A percentile compares a stretch with the other conserved stretches of the same genome.
Evolutionary conservation across 2,797 vertebrate species (phyloP).

Genomic region (Fundulus diaphanus): DNA sequence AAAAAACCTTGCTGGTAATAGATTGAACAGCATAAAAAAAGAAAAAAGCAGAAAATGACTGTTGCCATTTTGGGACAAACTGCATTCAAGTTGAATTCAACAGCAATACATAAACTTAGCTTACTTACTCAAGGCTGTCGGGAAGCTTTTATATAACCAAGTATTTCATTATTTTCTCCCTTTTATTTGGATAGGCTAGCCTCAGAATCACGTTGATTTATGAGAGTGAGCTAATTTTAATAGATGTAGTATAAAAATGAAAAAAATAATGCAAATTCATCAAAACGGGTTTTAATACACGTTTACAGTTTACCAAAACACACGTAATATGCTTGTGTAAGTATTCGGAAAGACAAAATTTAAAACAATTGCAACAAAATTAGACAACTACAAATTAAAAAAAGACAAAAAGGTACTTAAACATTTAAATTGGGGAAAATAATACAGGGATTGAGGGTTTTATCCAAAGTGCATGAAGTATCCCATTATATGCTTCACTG

Average conservation of each 20-base stretch:
- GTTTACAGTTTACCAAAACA: not conserved
- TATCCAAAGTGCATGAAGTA: conserved; percentile 48
- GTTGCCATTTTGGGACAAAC: no score
- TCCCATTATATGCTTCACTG: conserved; percentile 39
- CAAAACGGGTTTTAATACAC: no score
- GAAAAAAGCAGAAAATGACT: no score
- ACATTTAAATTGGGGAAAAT: not conserved
- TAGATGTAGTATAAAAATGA: not conserved
- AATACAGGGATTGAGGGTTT: not conserved
- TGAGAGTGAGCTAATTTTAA: not conserved
- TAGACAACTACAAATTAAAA: conserved; percentile 8
- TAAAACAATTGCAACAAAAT: conserved; percentile 19
- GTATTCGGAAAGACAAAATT: not conserved
- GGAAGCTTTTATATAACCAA: no score
- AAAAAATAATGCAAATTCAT: not conserved
- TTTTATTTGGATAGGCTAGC: no score
- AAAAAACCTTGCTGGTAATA: no score
- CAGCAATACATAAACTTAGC: no score
- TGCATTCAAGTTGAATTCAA: no score
- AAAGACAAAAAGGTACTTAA: conserved; percentile 20
- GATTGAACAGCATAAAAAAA: no score
- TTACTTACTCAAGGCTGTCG: no score
- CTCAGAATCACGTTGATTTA: not conserved
- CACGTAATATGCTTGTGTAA: not conserved
- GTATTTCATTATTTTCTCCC: no score